Base-by-base conservation (phyloP, 1,140 invertebrate genomes). In the Eurytemora carolleeae region DNA sequence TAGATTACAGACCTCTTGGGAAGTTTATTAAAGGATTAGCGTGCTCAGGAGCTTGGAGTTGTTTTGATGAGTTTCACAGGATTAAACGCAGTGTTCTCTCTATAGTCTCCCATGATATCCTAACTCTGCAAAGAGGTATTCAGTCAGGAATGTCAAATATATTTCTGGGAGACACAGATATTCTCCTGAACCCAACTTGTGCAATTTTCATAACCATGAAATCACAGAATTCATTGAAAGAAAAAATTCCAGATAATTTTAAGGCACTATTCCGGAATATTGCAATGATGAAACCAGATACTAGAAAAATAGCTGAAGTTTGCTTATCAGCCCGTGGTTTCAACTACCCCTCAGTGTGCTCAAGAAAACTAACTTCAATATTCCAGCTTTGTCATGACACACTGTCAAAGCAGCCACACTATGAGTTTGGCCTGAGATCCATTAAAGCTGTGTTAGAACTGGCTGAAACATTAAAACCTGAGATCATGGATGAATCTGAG, bases 251-350 rank as follows among this genome's bases (percentile, higher is more conserved):
- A 0, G 89, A 95, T 71, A 95, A 95, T 76, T 74, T 94, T n/a
- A 94, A 93, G 75, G 87, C 89, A 0, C 71, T 96, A 2, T 96
- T 97, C 76, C 79, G 92, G 65, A 86, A 90, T 1, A 90, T 97
- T 17, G 90, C 91, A 23, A 97, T 97, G 92, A 95, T 95, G 90
- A 89, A 95, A 20, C 92, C 92, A 0, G 90, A 96, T 73, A 94
- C 94, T 72, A 86, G 87, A 12, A 71, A 95, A 15, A 96, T 96
- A 68, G 86, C 90, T 0, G 91, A 96, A 75, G 94, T 94, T 64
- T 86, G 86, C 55, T 71, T 96, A 0, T 94, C 93, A 67, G 92
- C 91, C 0, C 90, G 82, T 71, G 92, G 92, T n/a, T 97, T 94
- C 69, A 76, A 89, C 12, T 82, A 83, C 55, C 90, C 90, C 1